Conservation (phyloP, 2,113 vertebrate species). For the Eonycteris spelaea region DNA sequence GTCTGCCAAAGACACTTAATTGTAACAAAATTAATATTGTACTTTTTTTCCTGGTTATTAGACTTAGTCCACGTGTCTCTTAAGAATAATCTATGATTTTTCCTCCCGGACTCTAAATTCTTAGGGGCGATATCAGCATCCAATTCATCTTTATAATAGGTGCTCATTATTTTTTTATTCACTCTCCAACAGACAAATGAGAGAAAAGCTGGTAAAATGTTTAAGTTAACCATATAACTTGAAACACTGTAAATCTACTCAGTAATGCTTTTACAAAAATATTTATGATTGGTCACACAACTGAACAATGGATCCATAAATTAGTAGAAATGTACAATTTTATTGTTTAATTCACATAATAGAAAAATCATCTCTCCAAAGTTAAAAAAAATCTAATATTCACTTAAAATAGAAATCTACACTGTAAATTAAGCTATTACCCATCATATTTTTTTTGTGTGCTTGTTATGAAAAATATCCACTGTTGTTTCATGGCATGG, state of each 20-base stretch:
- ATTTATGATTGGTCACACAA: conserved; percentile 12
- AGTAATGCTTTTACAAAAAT: neutral
- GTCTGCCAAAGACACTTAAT: neutral
- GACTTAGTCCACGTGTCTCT: neutral
- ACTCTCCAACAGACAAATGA: neutral
- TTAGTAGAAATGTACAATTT: conserved; percentile 63
- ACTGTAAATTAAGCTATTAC: neutral
- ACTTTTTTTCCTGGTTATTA: neutral
- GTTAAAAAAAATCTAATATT: conserved; percentile 1
- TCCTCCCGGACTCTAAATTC: neutral
- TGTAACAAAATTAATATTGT: neutral
- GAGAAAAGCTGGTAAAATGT: conserved; percentile 6
- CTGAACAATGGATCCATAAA: conserved; percentile 4
- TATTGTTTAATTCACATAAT: conserved; percentile 60
- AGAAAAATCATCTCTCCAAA: conserved; percentile 41
- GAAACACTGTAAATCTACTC: conserved; percentile 9
- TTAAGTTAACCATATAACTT: neutral
- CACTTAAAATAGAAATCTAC: conserved; percentile 12
- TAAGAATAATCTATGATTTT: neutral
- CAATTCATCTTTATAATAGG: neutral
- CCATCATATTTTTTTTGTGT: conserved; percentile 89
- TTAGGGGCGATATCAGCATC: neutral
- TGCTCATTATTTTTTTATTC: neutral
- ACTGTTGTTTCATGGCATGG: conserved; percentile 96
- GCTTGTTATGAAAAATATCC: conserved; percentile 94